Base-by-base conservation (phyloP, 2,888 invertebrate genomes). In the Lacanobia wlatinum region DNA sequence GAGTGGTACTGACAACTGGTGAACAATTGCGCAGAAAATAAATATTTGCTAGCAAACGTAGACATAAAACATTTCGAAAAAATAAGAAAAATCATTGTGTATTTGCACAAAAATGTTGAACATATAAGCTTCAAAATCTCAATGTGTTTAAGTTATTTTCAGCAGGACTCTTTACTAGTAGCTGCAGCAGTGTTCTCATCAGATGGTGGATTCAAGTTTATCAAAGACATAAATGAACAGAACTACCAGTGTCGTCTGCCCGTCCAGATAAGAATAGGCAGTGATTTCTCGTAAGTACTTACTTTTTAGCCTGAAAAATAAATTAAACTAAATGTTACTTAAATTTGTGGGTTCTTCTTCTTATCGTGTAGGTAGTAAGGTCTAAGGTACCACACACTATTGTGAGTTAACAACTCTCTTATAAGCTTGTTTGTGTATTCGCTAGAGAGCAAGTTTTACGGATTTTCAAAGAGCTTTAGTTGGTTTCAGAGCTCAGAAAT, bases 281-380 rank as follows among this genome's bases (percentile, higher is more conserved):
- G 82, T n/a, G 90, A 94, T 78, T 78, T 87, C 28, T 76, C 82
- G 95, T 95, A 87, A 92, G 94, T 92, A 34, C 16, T 18, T n/a
- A 5, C 18, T 43, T 63, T 10, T 14, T 14, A 6, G 5, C 3
- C 10, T 56, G 3, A 56, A 52, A 28, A 46, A 52, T 8, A 50
- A 55, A 21, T 8, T 2, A 38, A 58, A 58, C 23, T 16, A 8
- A 12, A n/a, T n/a, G n/a, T n/a, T n/a, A n/a, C n/a, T n/a, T n/a
- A n/a, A n/a, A n/a, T n/a, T n/a, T n/a, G n/a, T n/a, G n/a, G n/a
- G n/a, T n/a, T n/a, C n/a, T n/a, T n/a, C n/a, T n/a, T n/a, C n/a
- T n/a, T n/a, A n/a, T n/a, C n/a, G n/a, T n/a, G n/a, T n/a, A n/a
- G n/a, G n/a, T n/a, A n/a, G n/a, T n/a, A n/a, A n/a, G n/a, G n/a